Evolutionary conservation across 2,888 invertebrate genomes (phyloP).

Genomic region (Spodoptera littoralis): DNA sequence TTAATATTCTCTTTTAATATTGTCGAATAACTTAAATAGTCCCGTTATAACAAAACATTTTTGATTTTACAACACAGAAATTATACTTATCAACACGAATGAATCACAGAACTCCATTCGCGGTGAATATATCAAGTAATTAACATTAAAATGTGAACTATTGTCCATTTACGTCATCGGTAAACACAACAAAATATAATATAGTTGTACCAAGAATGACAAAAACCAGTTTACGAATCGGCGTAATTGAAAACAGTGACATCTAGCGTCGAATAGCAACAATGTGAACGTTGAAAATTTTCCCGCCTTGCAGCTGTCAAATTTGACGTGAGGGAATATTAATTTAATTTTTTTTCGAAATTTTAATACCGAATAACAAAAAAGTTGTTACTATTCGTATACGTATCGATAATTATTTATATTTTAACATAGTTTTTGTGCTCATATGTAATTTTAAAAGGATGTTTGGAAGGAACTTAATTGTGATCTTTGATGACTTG

Average conservation of each 20-base stretch:
- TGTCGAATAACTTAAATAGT: too few species aligned
- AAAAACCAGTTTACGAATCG: background rate
- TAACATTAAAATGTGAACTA: constrained; percentile 20
- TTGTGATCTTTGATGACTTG: background rate
- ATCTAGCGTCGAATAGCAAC: constrained; percentile 23
- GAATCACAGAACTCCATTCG: constrained; percentile 18
- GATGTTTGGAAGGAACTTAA: background rate
- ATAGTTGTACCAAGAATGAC: background rate
- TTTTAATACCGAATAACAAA: too few species aligned
- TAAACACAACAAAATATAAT: too few species aligned
- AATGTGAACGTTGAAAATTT: background rate
- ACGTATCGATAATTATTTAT: too few species aligned
- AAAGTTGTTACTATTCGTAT: too few species aligned
- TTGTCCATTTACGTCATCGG: constrained; percentile 22
- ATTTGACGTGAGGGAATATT: too few species aligned
- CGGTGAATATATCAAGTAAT: constrained; percentile 18
- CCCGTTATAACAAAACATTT: too few species aligned
- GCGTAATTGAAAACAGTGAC: constrained; percentile 3
- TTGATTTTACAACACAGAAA: too few species aligned
- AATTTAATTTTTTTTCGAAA: too few species aligned
- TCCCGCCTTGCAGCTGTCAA: constrained; percentile 6
- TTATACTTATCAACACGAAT: constrained; percentile 4
- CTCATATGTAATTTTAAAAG: background rate
- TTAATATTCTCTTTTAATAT: too few species aligned
- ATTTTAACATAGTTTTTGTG: background rate